These are phyloP conservation scores for Ruditapes philippinarum DNA, from an alignment of 1,140 invertebrate genomes.

Conservation along the genomic window DNA sequence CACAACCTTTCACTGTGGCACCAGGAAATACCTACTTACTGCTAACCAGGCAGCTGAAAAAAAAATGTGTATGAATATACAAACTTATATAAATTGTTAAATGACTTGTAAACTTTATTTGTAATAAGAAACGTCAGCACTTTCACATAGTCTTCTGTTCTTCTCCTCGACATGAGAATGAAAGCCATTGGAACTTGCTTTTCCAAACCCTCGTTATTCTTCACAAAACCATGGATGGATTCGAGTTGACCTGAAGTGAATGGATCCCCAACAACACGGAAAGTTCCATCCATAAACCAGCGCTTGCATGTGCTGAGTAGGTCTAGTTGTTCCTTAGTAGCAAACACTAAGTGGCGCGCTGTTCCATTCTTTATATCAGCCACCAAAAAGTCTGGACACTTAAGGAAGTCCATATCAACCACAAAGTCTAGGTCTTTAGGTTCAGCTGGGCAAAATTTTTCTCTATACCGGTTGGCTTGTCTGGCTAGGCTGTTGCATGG, in stretches of 20 bases:
- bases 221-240: conserved; percentile 27
- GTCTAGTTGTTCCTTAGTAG: background rate
- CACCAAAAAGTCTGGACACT: background rate
- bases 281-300: background rate
- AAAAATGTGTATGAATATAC: no score
- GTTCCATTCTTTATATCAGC: background rate
- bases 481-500: no score
- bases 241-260: background rate
- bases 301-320: background rate
- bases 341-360: background rate
- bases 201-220: background rate
- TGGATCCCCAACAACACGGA: background rate
- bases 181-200: conserved; percentile 16
- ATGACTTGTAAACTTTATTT: no score
- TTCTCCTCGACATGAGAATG: conserved; percentile 16
- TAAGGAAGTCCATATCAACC: no score
- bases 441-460: no score
- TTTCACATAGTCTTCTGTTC: conserved; percentile 17
- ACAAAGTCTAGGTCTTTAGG: no score
- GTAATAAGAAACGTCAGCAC: no score
- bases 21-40: no score
- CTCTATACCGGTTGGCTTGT: no score
- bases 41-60: no score
- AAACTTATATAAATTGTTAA: no score
- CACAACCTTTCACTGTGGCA: no score